Evolutionary conservation across 2,888 invertebrate genomes (phyloP), one percentile per base, ranked within the genome.

Genomic region (Drosophila affinis): DNA sequence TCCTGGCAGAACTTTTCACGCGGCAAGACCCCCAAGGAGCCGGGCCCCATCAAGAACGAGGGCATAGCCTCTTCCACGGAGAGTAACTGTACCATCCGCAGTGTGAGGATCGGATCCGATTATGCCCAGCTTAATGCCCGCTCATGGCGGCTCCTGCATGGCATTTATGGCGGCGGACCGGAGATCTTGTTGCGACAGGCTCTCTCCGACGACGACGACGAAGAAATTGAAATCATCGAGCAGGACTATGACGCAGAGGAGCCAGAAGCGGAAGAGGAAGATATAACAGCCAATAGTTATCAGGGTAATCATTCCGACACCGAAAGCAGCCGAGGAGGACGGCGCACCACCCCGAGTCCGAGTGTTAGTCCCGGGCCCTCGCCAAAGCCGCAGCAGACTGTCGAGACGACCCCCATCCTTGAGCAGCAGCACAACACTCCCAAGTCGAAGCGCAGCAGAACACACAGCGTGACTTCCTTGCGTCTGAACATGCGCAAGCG

Each of bases 1-100:
- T 95, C 96, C 87, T 98, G 98, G 98, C 97, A 98, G 91, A 95
- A 95, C 64, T 98, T 98, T 92, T 96, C 97, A 1, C 94, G 96
- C 34, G 95, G 95, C 78, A 94, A 95, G 84, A 95, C 94, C 32
- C 94, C 93, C 78, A 97, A 96, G 77, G 97, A 96, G 67, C 98
- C 98, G 29, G 96, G 96, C 5, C 96, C 97, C 0, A 96, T 98
- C 54, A 97, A 97, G 91, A 98, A 98, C 92, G 93, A 94, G 24
- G 94, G 95, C 67, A 96, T 97, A 70, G 94, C 95, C 56, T 92
- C 93, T 24, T 94, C 94, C 49, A 71, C 59, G 6, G 72, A 77
- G 0, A 82, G 63, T 29, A 76, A 72, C 64, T 91, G 90, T 14
- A 48, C 72, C 14, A 87, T 94, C 90, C 86, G 91, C 39, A 91